These are phyloP conservation scores for Drosophila recens DNA, from an alignment of 2,888 invertebrate genomes.

Conservation along the genomic window DNA sequence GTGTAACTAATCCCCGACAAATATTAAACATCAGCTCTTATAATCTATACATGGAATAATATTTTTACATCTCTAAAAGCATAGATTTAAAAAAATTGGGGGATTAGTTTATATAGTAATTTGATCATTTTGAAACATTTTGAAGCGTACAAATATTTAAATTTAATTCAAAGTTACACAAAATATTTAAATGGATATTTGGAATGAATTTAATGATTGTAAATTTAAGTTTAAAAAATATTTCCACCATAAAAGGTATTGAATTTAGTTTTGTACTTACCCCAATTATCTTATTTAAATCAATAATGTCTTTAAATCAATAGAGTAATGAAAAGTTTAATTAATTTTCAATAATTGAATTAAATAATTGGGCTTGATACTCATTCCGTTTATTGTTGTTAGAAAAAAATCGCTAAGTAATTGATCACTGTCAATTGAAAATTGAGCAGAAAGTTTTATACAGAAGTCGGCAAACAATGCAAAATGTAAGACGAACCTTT, in stretches of 20 bases:
- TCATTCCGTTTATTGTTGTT: too few species aligned
- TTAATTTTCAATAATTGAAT: too few species aligned
- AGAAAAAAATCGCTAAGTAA: not conserved
- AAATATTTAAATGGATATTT: not conserved
- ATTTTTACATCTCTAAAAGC: not conserved
- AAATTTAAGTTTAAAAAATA: too few species aligned
- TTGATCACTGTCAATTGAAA: not conserved
- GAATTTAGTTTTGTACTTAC: too few species aligned
- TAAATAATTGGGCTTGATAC: too few species aligned
- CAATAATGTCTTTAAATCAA: too few species aligned
- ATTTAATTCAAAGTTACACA: too few species aligned
- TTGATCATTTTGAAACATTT: too few species aligned
- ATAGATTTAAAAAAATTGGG: not conserved
- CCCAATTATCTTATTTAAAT: too few species aligned
- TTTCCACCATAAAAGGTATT: too few species aligned
- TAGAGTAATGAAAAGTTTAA: too few species aligned
- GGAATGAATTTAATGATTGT: not conserved
- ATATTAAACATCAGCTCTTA: not conserved
- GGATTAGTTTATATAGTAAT: not conserved
- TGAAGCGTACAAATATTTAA: too few species aligned
- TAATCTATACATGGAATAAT: not conserved
- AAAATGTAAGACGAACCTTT: constrained; percentile 24
- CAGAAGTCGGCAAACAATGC: not conserved
- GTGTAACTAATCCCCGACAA: constrained; percentile 9
- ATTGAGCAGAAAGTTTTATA: not conserved